These are phyloP conservation scores for Quadriops clusia DNA, from an alignment of 2,888 invertebrate genomes.

Conservation along the genomic window DNA sequence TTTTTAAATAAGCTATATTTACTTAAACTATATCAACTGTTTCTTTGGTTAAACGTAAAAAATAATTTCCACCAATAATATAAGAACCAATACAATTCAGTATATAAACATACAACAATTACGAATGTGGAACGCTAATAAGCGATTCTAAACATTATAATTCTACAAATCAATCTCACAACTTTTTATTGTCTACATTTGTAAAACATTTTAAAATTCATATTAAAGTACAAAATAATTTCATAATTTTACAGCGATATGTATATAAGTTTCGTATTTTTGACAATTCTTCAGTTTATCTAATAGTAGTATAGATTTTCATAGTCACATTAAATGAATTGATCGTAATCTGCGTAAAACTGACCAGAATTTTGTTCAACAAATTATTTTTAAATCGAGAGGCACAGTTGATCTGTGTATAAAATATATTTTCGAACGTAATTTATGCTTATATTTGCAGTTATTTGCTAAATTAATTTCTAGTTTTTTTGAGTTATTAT, in stretches of 20 bases:
- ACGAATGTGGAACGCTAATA: conserved; percentile 22
- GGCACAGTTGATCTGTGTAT: no score
- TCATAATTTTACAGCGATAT: conserved; percentile 20
- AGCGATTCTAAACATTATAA: conserved; percentile 25
- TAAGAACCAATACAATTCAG: conserved; percentile 24
- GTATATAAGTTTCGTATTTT: conserved; percentile 16
- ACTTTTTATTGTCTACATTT: conserved; percentile 34
- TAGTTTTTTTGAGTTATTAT: no score
- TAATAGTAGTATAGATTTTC: conserved; percentile 10
- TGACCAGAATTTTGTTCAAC: no score
- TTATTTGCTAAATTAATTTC: no score
- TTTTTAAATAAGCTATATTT: conserved; percentile 29
- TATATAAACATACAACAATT: conserved; percentile 26
- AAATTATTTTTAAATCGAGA: no score
- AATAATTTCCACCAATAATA: conserved; percentile 16
- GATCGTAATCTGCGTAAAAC: no score
- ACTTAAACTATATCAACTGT: conserved; percentile 32
- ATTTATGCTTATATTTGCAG: no score
- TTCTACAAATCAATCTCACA: conserved; percentile 28
- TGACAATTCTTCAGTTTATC: conserved; percentile 10
- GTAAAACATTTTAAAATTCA: conserved; percentile 14
- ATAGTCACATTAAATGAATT: no score
- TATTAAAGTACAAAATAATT: conserved; percentile 8
- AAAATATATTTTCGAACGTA: no score
- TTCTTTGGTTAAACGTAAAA: conserved; percentile 30